Base-by-base conservation (phyloP, 2,888 invertebrate species). In the Coenonympha arcania region DNA sequence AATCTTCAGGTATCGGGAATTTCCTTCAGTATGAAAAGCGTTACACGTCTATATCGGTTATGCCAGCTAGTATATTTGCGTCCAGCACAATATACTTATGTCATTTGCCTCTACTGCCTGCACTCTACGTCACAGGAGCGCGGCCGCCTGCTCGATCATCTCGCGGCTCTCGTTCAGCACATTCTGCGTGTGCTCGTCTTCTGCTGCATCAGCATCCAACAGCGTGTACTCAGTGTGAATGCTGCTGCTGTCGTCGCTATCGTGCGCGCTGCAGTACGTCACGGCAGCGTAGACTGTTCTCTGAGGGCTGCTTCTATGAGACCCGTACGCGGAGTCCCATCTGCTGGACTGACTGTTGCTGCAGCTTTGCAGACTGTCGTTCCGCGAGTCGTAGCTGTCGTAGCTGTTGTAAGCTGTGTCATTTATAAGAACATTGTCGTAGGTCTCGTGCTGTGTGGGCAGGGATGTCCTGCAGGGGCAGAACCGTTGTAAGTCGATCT, bases 271-370 rank as follows among this genome's bases (percentile, higher is more conserved):
- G 63, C 82, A 82, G 57, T 85, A 85, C 0, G 84, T 79, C 8
- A 83, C 83, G 0, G 85, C 80, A 1, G 84, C 83, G 57, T 83
- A 83, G 1, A 81, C 76, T 0, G 73, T 69, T 4, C 77, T 60
- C 0, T 39, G 39, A 1, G 39, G 39, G 15, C 78, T 83, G 58
- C 80, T 79, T 2, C 81, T 61, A 0, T 78, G 76, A 0, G 86
- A 86, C 33, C 83, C 80, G 50, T 87, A 87, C 0, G 87, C 87
- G 0, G 87, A 87, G 56, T 87, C 87, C 0, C 81, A 76, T 0
- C 78, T 68, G 11, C 73, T 63, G 1, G 81, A 79, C 55, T 68
- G 77, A 62, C 82, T 54, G 1, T 75, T 71, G n/a, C 71, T 67
- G 52, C 73, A 79, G 46, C 74, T 75, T 24, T 71, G 71, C 1